Conservation (phyloP, 2,888 invertebrate genomes). For the Torymus auratus region DNA sequence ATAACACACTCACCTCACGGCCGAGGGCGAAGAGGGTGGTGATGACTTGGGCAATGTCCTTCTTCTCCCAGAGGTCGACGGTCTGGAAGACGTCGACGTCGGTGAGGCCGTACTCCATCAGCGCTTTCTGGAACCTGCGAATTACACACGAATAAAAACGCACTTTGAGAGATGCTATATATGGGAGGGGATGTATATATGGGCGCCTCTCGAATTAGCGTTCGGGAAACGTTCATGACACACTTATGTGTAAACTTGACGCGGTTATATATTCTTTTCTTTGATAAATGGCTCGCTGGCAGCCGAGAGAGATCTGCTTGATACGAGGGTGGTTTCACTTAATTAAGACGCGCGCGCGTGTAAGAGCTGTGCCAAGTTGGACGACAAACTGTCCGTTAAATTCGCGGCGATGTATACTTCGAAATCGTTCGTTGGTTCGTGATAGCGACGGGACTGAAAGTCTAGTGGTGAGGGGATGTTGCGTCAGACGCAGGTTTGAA, state of each 20-base stretch:
- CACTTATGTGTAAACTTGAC: too few species aligned
- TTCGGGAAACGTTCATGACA: not conserved
- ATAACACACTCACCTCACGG: constrained; percentile 81
- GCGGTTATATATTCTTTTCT: not conserved
- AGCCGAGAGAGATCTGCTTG: not conserved
- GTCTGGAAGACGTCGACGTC: constrained; percentile 97
- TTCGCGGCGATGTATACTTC: not conserved
- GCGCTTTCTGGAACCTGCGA: constrained; percentile 88
- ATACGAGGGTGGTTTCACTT: not conserved
- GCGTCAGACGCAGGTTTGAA: too few species aligned
- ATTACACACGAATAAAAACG: not conserved
- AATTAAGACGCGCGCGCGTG: constrained; percentile 1
- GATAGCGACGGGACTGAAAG: too few species aligned
- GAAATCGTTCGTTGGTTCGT: constrained; percentile 7
- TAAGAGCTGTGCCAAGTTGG: constrained; percentile 22
- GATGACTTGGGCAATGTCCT: constrained; percentile 91
- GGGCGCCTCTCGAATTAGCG: not conserved
- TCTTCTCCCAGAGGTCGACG: constrained; percentile 96
- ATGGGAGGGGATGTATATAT: not conserved
- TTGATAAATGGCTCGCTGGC: constrained; percentile 10
- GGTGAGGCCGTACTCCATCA: constrained; percentile 91
- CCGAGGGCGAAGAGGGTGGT: constrained; percentile 91
- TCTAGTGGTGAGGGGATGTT: too few species aligned
- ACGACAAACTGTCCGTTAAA: constrained; percentile 16
- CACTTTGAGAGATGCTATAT: too few species aligned